Evolutionary conservation across 2,888 invertebrate species (phyloP), one percentile per base, ranked within the genome.

Genomic region (Sphecodes monilicornis): DNA sequence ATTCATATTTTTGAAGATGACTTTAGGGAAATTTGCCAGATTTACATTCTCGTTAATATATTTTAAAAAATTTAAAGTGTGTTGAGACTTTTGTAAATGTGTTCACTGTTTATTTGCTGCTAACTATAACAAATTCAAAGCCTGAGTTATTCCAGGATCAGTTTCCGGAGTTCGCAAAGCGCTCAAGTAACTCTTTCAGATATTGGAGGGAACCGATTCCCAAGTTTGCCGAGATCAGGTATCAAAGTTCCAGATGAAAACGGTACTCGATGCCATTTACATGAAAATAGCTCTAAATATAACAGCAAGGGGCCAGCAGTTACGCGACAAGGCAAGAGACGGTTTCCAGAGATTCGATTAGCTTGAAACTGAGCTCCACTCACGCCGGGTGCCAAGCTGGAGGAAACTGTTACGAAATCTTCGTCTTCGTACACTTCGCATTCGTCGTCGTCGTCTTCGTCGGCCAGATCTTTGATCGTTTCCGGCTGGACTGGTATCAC

Each of bases 401-500:
- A 84, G n/a, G 90, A 86, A 16, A 93, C 87, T 8, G 91, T 92
- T 11, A 93, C 93, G 70, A 93, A 92, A 46, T 95, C 95, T 89
- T 96, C 96, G 82, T 95, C 96, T 68, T 96, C 96, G 68, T 96
- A 96, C 79, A 96, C 96, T 39, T 95, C 95, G 41, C 91, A 94
- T 60, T 94, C 94, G 41, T 95, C 92, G 26, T 92, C 94, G 36
- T 95, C 92, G n/a, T 92, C 96, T 36, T 96, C 96, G 26, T 92
- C 91, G 1, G 91, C 85, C 32, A 93, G 89, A 36, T 91, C 88
- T 73, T 89, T 93, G 50, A 94, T 92, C 89, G 95, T 95, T 3
- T 96, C 96, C 26, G 95, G 95, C 73, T 96, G 96, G 0, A 97
- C 95, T 0, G 97, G 96, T 82, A 97, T 91, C 0, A 97, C 95